Base-by-base conservation (phyloP, 1,140 invertebrate genomes). In the Megalonaias nervosa region DNA sequence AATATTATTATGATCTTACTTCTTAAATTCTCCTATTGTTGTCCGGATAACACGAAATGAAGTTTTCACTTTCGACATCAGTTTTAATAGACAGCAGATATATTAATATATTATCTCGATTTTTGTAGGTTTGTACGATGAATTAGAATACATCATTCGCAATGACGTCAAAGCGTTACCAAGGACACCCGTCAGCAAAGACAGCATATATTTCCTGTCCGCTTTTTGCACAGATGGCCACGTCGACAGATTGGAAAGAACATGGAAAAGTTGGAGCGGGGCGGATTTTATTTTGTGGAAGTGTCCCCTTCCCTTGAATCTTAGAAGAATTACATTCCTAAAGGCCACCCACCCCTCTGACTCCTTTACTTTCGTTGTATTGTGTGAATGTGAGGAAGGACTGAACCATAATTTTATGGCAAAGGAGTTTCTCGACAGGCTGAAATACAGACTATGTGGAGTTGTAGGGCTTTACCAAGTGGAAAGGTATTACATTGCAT, bases 231-330 rank as follows among this genome's bases (percentile, higher is more conserved):
- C 81, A 15, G 78, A 81, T 55, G 85, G 85, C 66, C 75, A 83
- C 55, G 73, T 84, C 5, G 68, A 77, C 2, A 82, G 72, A 57
- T 64, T 87, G n/a, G 85, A 85, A 60, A 65, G 79, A 56, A 81
- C 77, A 6, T 87, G 85, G 85, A 84, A 80, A 67, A 81, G 71
- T 55, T 87, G 85, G 85, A 87, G 82, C 66, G 85, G 85, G 31
- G 85, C 85, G 6, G 83, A 83, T 58, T 84, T 78, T 48, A 82
- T 87, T 59, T 70, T 87, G 3, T 85, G 84, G 81, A 87, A 85
- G 74, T 84, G 84, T 77, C 85, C 85, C 0, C 79, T 79, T 38
- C 74, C 81, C 13, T 70, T 87, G 59, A 84, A 84, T 38, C 77
- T 87, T 19, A 69, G 85, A 19, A 81, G 85, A 13, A 75, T 87